Evolutionary conservation across 1,140 invertebrate species (phyloP), one percentile per base, ranked within the genome.

Genomic region (Anastrepha ludens): DNA sequence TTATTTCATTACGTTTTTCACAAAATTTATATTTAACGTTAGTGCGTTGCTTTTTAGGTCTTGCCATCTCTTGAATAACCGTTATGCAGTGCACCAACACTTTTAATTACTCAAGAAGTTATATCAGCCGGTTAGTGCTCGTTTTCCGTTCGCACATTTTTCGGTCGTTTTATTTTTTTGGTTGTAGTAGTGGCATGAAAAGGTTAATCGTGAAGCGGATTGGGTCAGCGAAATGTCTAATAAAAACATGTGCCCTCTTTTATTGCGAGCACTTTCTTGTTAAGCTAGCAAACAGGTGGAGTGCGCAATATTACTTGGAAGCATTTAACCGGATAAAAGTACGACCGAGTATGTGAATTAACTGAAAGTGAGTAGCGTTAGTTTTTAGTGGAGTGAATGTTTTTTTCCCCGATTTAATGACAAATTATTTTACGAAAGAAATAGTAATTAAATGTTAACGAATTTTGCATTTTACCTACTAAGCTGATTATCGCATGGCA

Each of bases 81-180:
- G 41, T 74, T 74, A 47, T 17, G 41, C 15, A 8, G 13, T 44
- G 15, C 41, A 5, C 15, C 17, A 17, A 3, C 17, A 41, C 67
- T 74, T 74, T 74, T 47, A 74, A 74, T 47, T 74, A 47, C 67
- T 74, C 15, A 47, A 47, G 41, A 74, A 47, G 6, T 74, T 74
- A 47, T n/a, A 41, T 44, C 15, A 74, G 44, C 67, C 15, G 5
- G 13, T 74, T 74, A 47, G 67, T 47, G 39, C 13, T 74, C 17
- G 44, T 2, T 47, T 67, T 39, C 20, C 4, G 60, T 55, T 55
- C 50, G 50, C 50, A 55, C 50, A 8, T 55, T 55, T 1, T 55
- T 55, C 3, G 29, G 50, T 15, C 13, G 11, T 74, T 74, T 74
- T n/a, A n/a, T 74, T 74, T 13, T 74, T 74, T 39, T 74, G 2